phyloP scores from a whole-genome alignment of 2,113 vertebrate species.

The Phylloscopus trochiloides region DNA sequence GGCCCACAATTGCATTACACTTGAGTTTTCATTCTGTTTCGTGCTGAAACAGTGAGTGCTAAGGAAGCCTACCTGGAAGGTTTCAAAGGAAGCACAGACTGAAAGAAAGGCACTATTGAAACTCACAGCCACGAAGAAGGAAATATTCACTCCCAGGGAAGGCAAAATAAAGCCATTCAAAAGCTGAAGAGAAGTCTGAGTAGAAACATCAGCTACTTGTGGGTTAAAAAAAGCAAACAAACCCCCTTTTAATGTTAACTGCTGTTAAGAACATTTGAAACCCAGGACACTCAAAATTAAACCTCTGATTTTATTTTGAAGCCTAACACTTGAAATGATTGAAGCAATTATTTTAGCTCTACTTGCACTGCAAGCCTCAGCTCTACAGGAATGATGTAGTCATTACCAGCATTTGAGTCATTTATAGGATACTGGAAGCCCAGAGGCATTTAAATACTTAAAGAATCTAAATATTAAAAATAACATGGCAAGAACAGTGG shows the following conservation, averaged over 20 bases:
- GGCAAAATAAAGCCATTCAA: neutral
- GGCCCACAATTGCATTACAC: neutral
- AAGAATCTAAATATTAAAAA: conserved; percentile 45
- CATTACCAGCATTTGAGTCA: conserved; percentile 29
- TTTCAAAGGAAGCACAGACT: conserved; percentile 25
- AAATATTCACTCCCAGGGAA: neutral
- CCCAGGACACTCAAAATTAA: conserved; percentile 24
- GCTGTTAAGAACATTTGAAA: neutral
- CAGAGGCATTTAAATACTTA: conserved; percentile 39
- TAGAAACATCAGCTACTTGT: neutral
- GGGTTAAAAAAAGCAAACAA: conserved; percentile 1
- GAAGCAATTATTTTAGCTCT: conserved; percentile 35
- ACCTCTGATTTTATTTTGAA: conserved; percentile 43
- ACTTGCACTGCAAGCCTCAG: conserved; percentile 39
- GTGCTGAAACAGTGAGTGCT: conserved; percentile 8
- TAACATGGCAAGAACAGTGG: neutral
- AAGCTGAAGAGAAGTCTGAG: neutral
- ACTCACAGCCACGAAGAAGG: neutral
- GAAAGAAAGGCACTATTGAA: conserved; percentile 6
- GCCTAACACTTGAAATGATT: conserved; percentile 30
- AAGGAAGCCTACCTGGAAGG: neutral
- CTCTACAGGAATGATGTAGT: conserved; percentile 21
- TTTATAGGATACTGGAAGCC: conserved; percentile 38
- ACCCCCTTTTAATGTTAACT: neutral
- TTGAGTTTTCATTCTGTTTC: conserved; percentile 39